These are phyloP conservation scores for Semicossyphus pulcher DNA, from an alignment of 2,113 vertebrate genomes.

Conservation along the genomic window DNA sequence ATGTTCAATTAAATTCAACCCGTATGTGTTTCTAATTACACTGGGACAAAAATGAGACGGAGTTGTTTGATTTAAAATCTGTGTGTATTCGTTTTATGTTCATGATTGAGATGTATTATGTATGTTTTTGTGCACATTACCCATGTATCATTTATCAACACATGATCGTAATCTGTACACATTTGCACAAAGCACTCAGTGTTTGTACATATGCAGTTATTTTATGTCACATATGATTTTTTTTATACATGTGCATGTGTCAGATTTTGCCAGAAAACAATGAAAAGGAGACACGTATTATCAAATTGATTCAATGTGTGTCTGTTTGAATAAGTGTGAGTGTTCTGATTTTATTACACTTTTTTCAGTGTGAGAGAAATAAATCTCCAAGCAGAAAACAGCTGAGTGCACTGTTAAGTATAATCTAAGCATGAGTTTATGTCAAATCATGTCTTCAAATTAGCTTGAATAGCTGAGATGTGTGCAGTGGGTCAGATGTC, in stretches of 20 bases:
- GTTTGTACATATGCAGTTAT: slow-evolving; percentile 85
- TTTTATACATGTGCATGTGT: slow-evolving; percentile 83
- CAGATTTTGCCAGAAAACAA: slow-evolving; percentile 79
- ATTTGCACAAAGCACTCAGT: slow-evolving; percentile 85
- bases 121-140: slow-evolving; percentile 81
- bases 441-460: neutral
- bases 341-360: slow-evolving; percentile 51
- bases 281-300: slow-evolving; percentile 71
- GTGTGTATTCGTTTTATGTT: slow-evolving; percentile 64
- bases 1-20: slow-evolving; percentile 50
- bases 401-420: slow-evolving; percentile 32
- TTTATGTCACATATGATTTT: slow-evolving; percentile 75
- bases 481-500: neutral
- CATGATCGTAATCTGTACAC: slow-evolving; percentile 84
- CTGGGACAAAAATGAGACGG: slow-evolving; percentile 57
- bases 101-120: slow-evolving; percentile 71
- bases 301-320: slow-evolving; percentile 64
- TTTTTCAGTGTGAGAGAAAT: slow-evolving; percentile 63
- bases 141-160: slow-evolving; percentile 82
- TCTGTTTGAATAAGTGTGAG: slow-evolving; percentile 65
- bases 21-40: slow-evolving; percentile 60
- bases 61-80: slow-evolving; percentile 60
- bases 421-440: slow-evolving; percentile 16
- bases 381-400: slow-evolving; percentile 57
- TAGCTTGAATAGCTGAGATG: neutral